Base-by-base conservation (phyloP, 2,888 invertebrate genomes). In the Limnephilus rhombicus region DNA sequence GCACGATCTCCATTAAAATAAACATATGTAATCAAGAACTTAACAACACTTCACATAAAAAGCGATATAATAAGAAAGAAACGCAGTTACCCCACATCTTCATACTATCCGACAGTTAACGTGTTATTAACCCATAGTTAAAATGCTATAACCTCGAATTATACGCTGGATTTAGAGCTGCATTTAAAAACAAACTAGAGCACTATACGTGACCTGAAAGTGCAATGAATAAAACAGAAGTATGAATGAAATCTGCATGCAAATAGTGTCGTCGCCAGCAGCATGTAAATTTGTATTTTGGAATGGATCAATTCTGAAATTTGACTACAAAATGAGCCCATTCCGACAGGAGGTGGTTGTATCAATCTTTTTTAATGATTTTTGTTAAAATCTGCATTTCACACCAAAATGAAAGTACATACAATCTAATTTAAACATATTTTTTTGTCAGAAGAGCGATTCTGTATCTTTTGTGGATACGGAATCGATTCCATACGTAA, bases 141-240 rank as follows among this genome's bases (percentile, higher is more conserved):
- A 68, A 68, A 68, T 68, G 24, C 24, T 68, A 68, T 68, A 68
- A 68, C 68, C 68, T n/a, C 9, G 9, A 24, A n/a, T n/a, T 68
- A 68, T 24, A 68, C 68, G 68, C 24, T 68, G 68, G 68, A 68
- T 68, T 68, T 68, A 68, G 68, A n/a, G 9, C 68, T n/a, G 68
- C 24, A 68, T 68, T 68, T 68, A 68, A 68, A 68, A 68, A 24
- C 24, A 68, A 68, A 68, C 68, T 68, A 68, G 68, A n/a, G 24
- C 68, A 68, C 24, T 53, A n/a, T 37, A 86, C 86, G 49, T 45
- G 86, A 24, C 13, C 24, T 45, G 86, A 45, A 49, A 86, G 29
- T 45, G 45, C 45, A 86, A 86, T 49, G 45, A 86, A 86, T 86
- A 86, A 86, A 86, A 29, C 86, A 85, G 37, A 85, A 15, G n/a